Base-by-base conservation (phyloP, 2,113 vertebrate species). In the Dasyprocta punctata region DNA sequence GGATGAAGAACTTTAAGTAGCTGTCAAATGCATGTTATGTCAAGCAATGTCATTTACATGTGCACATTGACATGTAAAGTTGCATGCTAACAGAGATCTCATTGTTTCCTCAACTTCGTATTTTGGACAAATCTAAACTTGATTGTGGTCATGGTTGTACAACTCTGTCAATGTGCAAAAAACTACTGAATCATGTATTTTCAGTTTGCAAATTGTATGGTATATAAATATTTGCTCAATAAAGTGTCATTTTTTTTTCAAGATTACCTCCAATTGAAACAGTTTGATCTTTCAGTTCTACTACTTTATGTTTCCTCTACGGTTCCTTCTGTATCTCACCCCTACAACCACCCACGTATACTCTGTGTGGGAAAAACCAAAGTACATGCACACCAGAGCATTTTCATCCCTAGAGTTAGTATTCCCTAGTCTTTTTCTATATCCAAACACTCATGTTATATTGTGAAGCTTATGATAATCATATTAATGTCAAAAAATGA, bases 401-500 rank as follows among this genome's bases (percentile, higher is more conserved):
- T 54, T 16, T 1, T 16, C n/a, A 71, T n/a, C n/a, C n/a, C n/a
- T n/a, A n/a, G n/a, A n/a, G n/a, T n/a, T n/a, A n/a, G n/a, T n/a
- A n/a, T n/a, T n/a, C n/a, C n/a, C n/a, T n/a, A n/a, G n/a, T n/a
- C n/a, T n/a, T n/a, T n/a, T n/a, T n/a, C n/a, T n/a, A n/a, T n/a
- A n/a, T n/a, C n/a, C n/a, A n/a, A n/a, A n/a, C n/a, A n/a, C n/a
- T n/a, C n/a, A n/a, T n/a, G n/a, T n/a, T n/a, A n/a, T n/a, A n/a
- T n/a, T n/a, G n/a, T n/a, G n/a, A n/a, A n/a, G n/a, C n/a, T n/a
- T n/a, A n/a, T n/a, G n/a, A n/a, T n/a, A n/a, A n/a, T n/a, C n/a
- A n/a, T n/a, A 54, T 60, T 92, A 73, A 81, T 92, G 86, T 92
- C 41, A 54, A 47, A 86, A 94, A 92, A 58, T 92, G 26, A 17